Evolutionary conservation across 1,140 invertebrate genomes (phyloP), one percentile per base, ranked within the genome.

Genomic region (Neodiprion lecontei): DNA sequence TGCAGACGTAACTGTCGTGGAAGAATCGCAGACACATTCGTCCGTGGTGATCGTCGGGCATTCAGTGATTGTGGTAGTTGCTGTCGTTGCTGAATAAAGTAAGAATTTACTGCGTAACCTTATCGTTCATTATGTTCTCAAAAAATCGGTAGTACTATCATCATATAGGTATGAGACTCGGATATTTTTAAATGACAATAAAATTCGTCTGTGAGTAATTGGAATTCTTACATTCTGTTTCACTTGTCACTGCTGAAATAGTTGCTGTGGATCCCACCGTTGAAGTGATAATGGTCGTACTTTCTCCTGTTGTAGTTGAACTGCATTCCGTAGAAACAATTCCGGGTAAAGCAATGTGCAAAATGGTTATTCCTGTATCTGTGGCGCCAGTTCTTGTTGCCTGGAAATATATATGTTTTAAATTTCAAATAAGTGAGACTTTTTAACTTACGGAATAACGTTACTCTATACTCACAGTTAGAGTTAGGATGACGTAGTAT

Each of bases 331-430:
- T 21, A 69, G 21, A 47, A 40, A 40, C 21, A 21, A 11, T 69
- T 21, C 75, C 72, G 8, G 75, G 72, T 17, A 76, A 61, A 12
- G 61, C 65, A 66, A 74, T 68, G 47, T 69, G 72, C 9, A 76
- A 14, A n/a, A 76, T 48, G 12, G 75, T 76, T 49, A 69, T 12
- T 69, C 67, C 67, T 1, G 21, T 72, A 10, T 68, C 75, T 65
- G 23, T 66, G 12, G 48, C 48, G 49, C 69, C 72, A 11, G 69
- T 12, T 72, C 74, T 76, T 69, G 3, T 47, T 48, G 70, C 75
- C 75, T 76, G 50, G 10, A 48, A 73, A 75, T 21, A 21, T 12
- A 14, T 9, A 40, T 40, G 28, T 40, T 1, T 40, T 40, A 40
- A 40, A 40, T 40, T 40, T 40, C 28, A 40, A 48, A 70, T 66